Evolutionary conservation across 2,797 vertebrate species (phyloP), one percentile per base, ranked within the genome.

Genomic region (Echeneis naucrates): DNA sequence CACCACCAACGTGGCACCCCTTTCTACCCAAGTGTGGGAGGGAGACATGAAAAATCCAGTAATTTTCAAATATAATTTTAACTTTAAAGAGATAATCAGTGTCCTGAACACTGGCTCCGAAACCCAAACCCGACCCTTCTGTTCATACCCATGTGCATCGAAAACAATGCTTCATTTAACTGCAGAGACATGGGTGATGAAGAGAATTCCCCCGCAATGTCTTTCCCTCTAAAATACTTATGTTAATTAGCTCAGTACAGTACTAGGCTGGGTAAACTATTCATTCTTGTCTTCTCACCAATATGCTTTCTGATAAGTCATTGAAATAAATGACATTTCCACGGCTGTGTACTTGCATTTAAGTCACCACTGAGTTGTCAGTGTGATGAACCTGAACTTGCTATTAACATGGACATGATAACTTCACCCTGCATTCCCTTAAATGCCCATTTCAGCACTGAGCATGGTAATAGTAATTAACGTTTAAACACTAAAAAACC

Each of bases 11-110:
- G 62, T 32, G 5, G 48, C 26, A 40, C 23, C 69, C 55, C 69
- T 80, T 83, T 75, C 57, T 78, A 82, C 62, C 60, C 37, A 19
- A 40, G 68, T 59, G 66, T 81, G 71, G 74, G 81, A 56, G 58
- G 62, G 55, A 79, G 68, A 45, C 74, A 78, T 85, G 68, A 83
- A 89, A 90, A 83, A 92, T 90, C 62, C 78, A 91, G 82, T 81
- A 82, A 87, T 90, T 87, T 91, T 90, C 85, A 91, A 90, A 90
- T 77, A 72, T 84, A 83, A 74, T 81, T 79, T 48, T 88, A 82
- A 79, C 80, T 88, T 85, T 90, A 57, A 74, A 79, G 77, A 75
- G 85, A 92, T 91, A 92, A 92, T 90, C 85, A 92, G 85, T 84
- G 90, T 87, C 81, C 85, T 84, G 73, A 82, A 76, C 14, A 27